Base-by-base conservation (phyloP, 2,113 vertebrate genomes). In the Triplophysa dalaica region DNA sequence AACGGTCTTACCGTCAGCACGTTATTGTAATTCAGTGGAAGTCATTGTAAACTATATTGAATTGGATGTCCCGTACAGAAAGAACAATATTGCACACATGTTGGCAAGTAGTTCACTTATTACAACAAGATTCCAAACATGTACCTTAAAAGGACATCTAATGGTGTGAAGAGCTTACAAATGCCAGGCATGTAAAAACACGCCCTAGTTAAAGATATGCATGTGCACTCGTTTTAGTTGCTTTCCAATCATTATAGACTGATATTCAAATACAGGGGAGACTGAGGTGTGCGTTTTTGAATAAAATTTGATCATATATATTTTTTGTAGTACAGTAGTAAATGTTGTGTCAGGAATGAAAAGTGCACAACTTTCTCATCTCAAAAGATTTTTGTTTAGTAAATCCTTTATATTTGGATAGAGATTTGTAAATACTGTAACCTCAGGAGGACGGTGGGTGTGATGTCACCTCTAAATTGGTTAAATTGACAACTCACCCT, bases 141-240 rank as follows among this genome's bases (percentile, higher is more conserved):
- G 7, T 8, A 26, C 58, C 73, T 12, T 75, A 63, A 61, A 74
- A 74, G 70, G 56, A 14, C 19, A 61, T 45, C 54, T 61, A 17
- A 3, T 41, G 19, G 11, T 43, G 12, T 1, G 50, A 14, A 4
- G 16, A 16, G 3, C 54, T 58, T 48, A 48, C 13, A 48, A 14
- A 50, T 50, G 33, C 13, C 13, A 61, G 70, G 45, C 58, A 50
- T 48, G 60, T 24, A 29, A 24, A 75, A 21, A 63, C 73, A 63
- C 5, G 22, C 41, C 26, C 58, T 17, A 5, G 43, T 45, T 45
- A 45, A 45, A 45, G 11, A 12, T 11, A 45, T 45, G 50, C 14
- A 33, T 64, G 62, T 64, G 70, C 70, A 60, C 17, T 3, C 8
- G 52, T 50, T 22, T 16, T 17, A 22, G 43, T 33, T 4, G 24